Evolutionary conservation across 2,797 vertebrate genomes (phyloP).

Genomic region (Tympanoctomys barrerae): DNA sequence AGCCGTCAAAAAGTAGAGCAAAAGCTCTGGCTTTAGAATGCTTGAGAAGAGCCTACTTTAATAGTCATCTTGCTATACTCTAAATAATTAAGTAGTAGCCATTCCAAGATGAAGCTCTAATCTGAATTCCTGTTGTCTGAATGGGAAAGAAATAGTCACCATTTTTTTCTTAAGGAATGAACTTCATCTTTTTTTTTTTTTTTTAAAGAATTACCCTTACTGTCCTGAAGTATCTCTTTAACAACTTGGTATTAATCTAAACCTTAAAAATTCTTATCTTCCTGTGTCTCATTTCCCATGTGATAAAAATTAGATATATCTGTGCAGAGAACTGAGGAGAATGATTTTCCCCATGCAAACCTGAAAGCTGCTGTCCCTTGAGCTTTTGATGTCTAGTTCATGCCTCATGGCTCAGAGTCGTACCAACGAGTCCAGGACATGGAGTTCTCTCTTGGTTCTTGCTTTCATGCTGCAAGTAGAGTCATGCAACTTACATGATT

Average conservation of each 20-base stretch:
- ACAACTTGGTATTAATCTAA: conserved; percentile 67
- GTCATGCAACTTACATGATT: background rate
- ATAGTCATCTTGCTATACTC: conserved; percentile 60
- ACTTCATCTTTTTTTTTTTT: conserved; percentile 4
- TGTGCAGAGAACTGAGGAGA: background rate
- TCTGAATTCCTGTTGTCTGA: conserved; percentile 74
- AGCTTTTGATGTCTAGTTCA: background rate
- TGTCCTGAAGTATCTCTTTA: conserved; percentile 57
- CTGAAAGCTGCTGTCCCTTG: background rate
- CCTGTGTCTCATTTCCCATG: conserved; percentile 70
- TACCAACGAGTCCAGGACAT: background rate
- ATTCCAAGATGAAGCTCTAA: conserved; percentile 75
- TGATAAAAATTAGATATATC: conserved; percentile 71
- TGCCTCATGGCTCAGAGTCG: background rate
- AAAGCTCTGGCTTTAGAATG: conserved; percentile 52
- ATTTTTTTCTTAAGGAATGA: conserved; percentile 69
- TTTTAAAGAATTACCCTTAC: conserved; percentile 41
- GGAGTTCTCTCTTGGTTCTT: background rate
- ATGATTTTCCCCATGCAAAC: background rate
- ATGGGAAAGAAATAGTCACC: conserved; percentile 69
- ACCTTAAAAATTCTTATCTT: conserved; percentile 70
- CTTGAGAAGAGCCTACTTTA: conserved; percentile 65
- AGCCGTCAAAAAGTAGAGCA: conserved; percentile 57
- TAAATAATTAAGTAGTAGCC: conserved; percentile 79
- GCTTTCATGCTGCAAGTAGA: background rate